Conservation (phyloP, 2,113 vertebrate species). For the Orcinus orca region DNA sequence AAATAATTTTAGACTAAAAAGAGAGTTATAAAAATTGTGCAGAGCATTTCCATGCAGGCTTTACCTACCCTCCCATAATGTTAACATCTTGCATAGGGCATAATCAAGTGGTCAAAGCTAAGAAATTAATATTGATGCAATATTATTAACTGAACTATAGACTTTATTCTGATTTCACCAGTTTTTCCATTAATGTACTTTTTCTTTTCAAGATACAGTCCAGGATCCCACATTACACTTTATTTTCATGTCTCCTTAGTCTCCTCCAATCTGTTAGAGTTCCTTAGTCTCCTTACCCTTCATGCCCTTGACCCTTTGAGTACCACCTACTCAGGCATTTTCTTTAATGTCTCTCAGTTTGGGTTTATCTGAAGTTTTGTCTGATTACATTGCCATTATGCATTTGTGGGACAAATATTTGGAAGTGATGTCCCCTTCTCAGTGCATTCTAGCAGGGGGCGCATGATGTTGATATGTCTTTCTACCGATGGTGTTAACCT, state of each 20-base stretch:
- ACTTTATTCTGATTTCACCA: neutral
- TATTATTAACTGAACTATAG: neutral
- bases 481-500: neutral
- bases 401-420: neutral
- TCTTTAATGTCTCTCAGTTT: neutral
- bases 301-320: neutral
- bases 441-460: neutral
- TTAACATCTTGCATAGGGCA: neutral
- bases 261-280: neutral
- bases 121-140: neutral
- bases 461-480: neutral
- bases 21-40: neutral
- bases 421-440: neutral
- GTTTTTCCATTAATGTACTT: neutral
- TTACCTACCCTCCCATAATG: neutral
- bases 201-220: neutral
- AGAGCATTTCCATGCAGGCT: neutral
- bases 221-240: neutral
- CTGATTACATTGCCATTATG: neutral
- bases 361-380: neutral
- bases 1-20: neutral
- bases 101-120: neutral
- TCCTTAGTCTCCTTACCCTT: neutral
- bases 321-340: neutral
- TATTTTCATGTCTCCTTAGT: neutral